Evolutionary conservation across 2,888 invertebrate genomes (phyloP), one percentile per base, ranked within the genome.

Genomic region (Seira sanloemensis): DNA sequence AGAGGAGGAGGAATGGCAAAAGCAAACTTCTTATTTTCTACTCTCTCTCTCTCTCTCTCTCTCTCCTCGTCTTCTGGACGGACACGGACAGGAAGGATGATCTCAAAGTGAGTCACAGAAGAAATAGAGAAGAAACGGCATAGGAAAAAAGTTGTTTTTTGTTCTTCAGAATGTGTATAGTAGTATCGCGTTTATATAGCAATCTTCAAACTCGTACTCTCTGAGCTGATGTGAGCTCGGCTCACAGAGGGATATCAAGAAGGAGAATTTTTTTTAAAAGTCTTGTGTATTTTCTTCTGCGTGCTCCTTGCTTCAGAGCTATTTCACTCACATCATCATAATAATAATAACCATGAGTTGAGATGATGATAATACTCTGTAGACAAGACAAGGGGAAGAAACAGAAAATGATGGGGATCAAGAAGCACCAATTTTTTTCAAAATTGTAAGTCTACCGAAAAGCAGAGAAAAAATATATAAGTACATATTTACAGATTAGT

Each of bases 71-170:
- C 12, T 18, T 58, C 58, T 58, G 58, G 58, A 58, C 58, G 65
- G 75, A 65, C 81, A 81, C 71, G 75, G 75, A 82, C 72, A 77
- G 82, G 76, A 77, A 82, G 82, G 72, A 82, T 82, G 76, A 82
- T 82, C 76, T 72, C 67, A 58, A 68, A 75, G 81, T 82, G 82
- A 82, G 72, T 82, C 82, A 76, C 50, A 72, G n/a, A 26, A 69
- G 27, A 79, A 21, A 68, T 21, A 62, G 46, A 74, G 37, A 75
- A 74, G 68, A 75, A 65, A 66, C 58, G n/a, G 7, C n/a, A 58
- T n/a, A 72, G 2, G 58, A n/a, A 9, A 71, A 68, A 74, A 69
- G 24, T 76, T 67, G 66, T 66, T 37, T 21, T 76, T 67, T 21
- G 21, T 50, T 16, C 18, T 24, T 66, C n/a, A 58, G 58, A 18